These are phyloP conservation scores for Rhea pennata DNA, from an alignment of 2,113 vertebrate genomes.

Conservation along the genomic window DNA sequence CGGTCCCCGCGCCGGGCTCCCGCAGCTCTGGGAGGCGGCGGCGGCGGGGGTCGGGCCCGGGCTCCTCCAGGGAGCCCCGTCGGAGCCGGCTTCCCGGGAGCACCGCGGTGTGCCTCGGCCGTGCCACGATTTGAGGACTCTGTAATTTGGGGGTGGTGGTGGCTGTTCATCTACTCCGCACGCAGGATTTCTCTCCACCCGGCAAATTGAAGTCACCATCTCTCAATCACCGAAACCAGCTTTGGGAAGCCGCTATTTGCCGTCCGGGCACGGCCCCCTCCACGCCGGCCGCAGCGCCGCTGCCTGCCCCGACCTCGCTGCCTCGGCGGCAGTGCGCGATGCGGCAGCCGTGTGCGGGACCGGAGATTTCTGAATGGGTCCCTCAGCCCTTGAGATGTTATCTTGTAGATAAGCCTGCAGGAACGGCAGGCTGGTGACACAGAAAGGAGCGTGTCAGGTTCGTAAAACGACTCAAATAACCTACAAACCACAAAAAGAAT, in stretches of 20 bases:
- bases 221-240: not conserved
- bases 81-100: not conserved
- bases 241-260: not conserved
- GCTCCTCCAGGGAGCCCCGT: too few relatives aligned
- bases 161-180: not conserved
- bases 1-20: not conserved
- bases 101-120: not conserved
- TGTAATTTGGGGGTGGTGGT: too few relatives aligned
- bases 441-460: not conserved
- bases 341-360: not conserved
- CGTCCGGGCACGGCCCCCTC: not conserved
- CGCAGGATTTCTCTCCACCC: rapidly evolving
- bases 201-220: not conserved
- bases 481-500: conserved; percentile 8
- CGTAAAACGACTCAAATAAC: not conserved
- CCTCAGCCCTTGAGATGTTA: not conserved
- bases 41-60: not conserved
- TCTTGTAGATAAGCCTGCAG: not conserved
- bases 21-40: not conserved
- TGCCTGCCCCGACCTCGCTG: not conserved
- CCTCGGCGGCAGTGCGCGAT: not conserved
- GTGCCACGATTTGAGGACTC: not conserved
- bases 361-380: not conserved
- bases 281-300: too few relatives aligned
- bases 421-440: conserved; percentile 8